Evolutionary conservation across 2,797 vertebrate genomes (phyloP).

Genomic region (Paramormyrops hopkinsi): DNA sequence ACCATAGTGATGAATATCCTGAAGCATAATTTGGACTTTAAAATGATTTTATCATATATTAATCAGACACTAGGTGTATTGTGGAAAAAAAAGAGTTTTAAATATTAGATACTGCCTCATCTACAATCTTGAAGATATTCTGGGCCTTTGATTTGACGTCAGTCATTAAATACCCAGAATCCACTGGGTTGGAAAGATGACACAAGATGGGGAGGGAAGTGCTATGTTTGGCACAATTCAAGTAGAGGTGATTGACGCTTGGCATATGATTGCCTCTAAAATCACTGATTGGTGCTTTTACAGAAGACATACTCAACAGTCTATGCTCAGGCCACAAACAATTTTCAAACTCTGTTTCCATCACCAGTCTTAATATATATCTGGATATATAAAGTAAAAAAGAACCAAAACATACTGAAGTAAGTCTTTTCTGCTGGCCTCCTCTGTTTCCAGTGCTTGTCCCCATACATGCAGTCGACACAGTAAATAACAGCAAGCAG

Average conservation of each 20-base stretch:
- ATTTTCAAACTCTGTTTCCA: slow-evolving; percentile 28
- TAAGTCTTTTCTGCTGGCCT: neutral
- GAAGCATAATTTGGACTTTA: neutral
- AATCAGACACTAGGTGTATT: neutral
- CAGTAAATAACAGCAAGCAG: neutral
- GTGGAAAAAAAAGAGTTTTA: neutral
- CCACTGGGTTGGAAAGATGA: slow-evolving; percentile 35
- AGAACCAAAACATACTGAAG: neutral
- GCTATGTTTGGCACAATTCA: slow-evolving; percentile 33
- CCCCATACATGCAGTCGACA: neutral
- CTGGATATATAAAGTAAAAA: neutral
- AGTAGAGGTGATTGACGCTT: slow-evolving; percentile 41
- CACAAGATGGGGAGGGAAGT: slow-evolving; percentile 20
- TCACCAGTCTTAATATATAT: neutral
- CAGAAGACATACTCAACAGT: slow-evolving; percentile 27
- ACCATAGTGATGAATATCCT: slow-evolving; percentile 14
- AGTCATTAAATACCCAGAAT: slow-evolving; percentile 29
- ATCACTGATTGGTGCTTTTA: slow-evolving; percentile 40
- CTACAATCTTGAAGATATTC: slow-evolving; percentile 11
- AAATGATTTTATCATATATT: slow-evolving; percentile 11
- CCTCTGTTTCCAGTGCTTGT: neutral
- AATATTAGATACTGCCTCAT: slow-evolving; percentile 12
- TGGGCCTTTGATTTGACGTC: neutral
- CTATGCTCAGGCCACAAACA: slow-evolving; percentile 35
- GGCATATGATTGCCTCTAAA: slow-evolving; percentile 43